A percentile compares a stretch with the other conserved stretches of the same genome.
phyloP scores from a whole-genome alignment of 2,888 invertebrate genomes.

The Sarcophaga carnaria region DNA sequence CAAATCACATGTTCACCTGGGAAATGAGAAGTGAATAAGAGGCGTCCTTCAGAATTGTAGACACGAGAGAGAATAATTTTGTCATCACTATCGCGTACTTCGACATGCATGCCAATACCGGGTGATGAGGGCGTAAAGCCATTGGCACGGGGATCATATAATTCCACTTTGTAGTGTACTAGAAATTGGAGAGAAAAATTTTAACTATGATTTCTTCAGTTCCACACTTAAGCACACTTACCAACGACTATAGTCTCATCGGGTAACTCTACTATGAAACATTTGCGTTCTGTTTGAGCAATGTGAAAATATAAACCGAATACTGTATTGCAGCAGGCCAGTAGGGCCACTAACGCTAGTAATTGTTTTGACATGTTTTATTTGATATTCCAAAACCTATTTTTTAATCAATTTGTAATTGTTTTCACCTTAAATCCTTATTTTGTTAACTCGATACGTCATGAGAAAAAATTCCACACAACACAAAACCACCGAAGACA shows the following conservation, averaged over 20 bases:
- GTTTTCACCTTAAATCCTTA: constrained; percentile 8
- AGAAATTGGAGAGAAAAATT: constrained; percentile 72
- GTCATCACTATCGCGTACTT: constrained; percentile 97
- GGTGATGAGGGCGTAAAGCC: constrained; percentile 97
- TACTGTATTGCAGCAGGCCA: constrained; percentile 81
- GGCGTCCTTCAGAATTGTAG: constrained; percentile 94
- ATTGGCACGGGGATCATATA: constrained; percentile 96
- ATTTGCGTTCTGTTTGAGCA: constrained; percentile 98
- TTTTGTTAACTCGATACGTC: constrained; percentile 79
- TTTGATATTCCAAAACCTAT: constrained; percentile 12
- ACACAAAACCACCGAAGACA: constrained; percentile 63
- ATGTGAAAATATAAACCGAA: constrained; percentile 97
- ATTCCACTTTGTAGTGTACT: constrained; percentile 99
- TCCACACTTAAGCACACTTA: constrained; percentile 81
- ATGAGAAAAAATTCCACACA: constrained; percentile 74
- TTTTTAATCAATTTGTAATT: not conserved
- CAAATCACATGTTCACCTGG: constrained; percentile 99
- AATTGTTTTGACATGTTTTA: constrained; percentile 59
- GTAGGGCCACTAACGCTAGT: constrained; percentile 78
- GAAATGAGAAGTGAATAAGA: constrained; percentile 97
- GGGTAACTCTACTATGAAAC: constrained; percentile 99
- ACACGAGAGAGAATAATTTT: constrained; percentile 95
- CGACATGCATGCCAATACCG: constrained; percentile 99
- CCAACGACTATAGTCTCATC: constrained; percentile 99
- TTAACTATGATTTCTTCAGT: not conserved